Base-by-base conservation (phyloP, 2,113 vertebrate species). In the Microtus oregoni region DNA sequence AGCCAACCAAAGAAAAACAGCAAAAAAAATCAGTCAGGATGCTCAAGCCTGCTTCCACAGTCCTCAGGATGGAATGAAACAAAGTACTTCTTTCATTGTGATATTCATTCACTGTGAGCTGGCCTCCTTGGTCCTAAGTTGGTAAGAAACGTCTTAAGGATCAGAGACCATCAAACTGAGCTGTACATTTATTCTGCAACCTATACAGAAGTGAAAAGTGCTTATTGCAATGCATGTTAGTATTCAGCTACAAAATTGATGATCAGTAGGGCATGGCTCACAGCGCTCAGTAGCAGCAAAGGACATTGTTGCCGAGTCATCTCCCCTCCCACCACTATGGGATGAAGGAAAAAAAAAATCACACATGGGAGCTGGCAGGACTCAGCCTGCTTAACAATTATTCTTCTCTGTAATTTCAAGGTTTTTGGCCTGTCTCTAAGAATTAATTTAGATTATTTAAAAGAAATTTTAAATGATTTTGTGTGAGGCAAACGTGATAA, bases 361-460 rank as follows among this genome's bases (percentile, higher is more conserved):
- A 30, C 26, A 85, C 38, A 65, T 38, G n/a, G 26, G 89, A 94
- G 28, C 90, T 91, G 88, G 73, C 90, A 91, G 50, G 82, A 44
- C 47, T 95, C 77, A 94, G 70, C 63, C 81, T 92, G 68, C 72
- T 94, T 24, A 95, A 90, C 35, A 79, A 70, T 85, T 92, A 63
- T 91, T 94, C 65, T 85, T 89, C 47, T 90, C 92, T 70, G 68
- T 32, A 95, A 87, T 83, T 94, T 90, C 61, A 79, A 94, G 77
- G 68, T 92, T 93, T 73, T 93, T 89, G 50, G 44, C 22, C 32
- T 68, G 30, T 55, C 10, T 89, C 63, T 90, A 75, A 70, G 81
- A 94, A 86, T 50, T 61, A 76, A 86, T 93, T 93, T 96, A 70
- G 91, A 95, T 77, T 26, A 4, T 55, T 79, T 58, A 11, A n/a